Evolutionary conservation across 1,140 invertebrate species (phyloP).

Genomic region (Solen grandis): DNA sequence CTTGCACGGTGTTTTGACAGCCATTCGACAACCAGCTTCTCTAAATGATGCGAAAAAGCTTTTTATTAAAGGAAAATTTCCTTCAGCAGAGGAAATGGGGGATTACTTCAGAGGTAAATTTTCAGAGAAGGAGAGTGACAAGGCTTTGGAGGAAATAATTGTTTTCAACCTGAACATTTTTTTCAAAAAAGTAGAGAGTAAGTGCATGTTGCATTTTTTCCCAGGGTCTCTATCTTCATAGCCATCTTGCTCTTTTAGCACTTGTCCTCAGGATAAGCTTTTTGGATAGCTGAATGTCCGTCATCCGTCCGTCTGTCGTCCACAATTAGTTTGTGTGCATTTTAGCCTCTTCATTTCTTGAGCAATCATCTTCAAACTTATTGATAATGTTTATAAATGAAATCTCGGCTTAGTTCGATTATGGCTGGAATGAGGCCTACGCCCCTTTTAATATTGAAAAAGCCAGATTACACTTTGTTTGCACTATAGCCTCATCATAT

Average conservation of each 20-base stretch:
- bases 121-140: slow-evolving; percentile 18
- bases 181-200: slow-evolving; percentile 36
- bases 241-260: slow-evolving; percentile 21
- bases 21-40: slow-evolving; percentile 2
- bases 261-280: too few species aligned
- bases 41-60: slow-evolving; percentile 2
- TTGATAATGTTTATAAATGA: too few species aligned
- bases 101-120: slow-evolving; percentile 16
- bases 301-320: too few species aligned
- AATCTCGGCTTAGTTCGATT: too few species aligned
- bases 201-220: slow-evolving; percentile 12
- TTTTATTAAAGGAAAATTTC: slow-evolving; percentile 7
- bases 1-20: slow-evolving; percentile 19
- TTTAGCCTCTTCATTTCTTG: too few species aligned
- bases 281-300: too few species aligned
- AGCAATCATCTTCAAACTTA: too few species aligned
- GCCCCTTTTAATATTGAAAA: too few species aligned
- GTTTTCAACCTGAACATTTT: slow-evolving; percentile 28
- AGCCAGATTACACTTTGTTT: too few species aligned
- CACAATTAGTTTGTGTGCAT: too few species aligned
- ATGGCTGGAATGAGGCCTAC: too few species aligned
- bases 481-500: too few species aligned
- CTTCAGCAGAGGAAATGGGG: slow-evolving; percentile 20
- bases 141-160: slow-evolving; percentile 30
- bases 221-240: slow-evolving; percentile 17